Evolutionary conservation across 2,888 invertebrate genomes (phyloP).

Genomic region (Oligia latruncula): DNA sequence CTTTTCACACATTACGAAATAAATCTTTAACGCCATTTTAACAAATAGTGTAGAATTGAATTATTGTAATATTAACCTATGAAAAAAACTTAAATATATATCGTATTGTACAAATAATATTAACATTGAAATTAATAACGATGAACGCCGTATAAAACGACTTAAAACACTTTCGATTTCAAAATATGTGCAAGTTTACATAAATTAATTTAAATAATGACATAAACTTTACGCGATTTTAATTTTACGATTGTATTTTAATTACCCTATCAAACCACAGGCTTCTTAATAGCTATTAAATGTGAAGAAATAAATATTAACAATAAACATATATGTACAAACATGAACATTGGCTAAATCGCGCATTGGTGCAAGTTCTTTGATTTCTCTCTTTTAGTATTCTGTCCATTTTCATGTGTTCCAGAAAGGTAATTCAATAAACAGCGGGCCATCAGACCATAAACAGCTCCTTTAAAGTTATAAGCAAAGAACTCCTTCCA

Average conservation of each 20-base stretch:
- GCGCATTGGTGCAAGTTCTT: background rate
- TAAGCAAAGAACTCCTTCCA: background rate
- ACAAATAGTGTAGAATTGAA: background rate
- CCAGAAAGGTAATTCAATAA: background rate
- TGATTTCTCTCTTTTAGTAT: conserved; percentile 18
- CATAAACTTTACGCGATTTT: conserved; percentile 53
- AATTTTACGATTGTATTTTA: conserved; percentile 58
- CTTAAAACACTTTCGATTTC: conserved; percentile 26
- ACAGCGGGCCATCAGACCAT: background rate
- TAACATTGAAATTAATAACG: background rate
- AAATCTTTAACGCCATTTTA: background rate
- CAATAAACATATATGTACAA: conserved; percentile 7
- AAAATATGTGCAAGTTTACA: conserved; percentile 34
- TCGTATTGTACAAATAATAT: background rate
- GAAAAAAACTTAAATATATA: background rate
- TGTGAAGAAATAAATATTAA: conserved; percentile 29
- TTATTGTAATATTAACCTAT: conserved; percentile 2
- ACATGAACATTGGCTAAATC: background rate
- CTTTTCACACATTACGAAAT: background rate
- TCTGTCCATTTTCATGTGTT: background rate
- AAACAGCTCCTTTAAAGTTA: background rate
- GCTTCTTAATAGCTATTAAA: conserved; percentile 32
- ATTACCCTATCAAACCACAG: conserved; percentile 13
- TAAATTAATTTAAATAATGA: conserved; percentile 65
- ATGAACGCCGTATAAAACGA: conserved; percentile 5